phyloP scores from a whole-genome alignment of 2,797 vertebrate species.

The Aldrovandia affinis region DNA sequence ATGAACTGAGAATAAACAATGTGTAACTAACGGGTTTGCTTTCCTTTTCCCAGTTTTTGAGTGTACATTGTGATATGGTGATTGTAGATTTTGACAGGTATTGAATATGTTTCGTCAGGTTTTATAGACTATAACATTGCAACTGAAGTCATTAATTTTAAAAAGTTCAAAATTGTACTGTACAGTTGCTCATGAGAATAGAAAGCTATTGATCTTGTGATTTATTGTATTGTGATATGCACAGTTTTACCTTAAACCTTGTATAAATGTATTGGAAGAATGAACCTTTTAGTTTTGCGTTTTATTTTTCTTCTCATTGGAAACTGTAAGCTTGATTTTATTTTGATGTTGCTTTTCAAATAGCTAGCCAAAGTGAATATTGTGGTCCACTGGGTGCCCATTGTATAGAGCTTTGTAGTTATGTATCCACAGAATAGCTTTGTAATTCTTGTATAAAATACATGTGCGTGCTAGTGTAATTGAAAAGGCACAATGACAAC shows the following conservation, averaged over 20 bases:
- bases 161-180: background rate
- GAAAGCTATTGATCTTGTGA: background rate
- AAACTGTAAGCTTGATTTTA: background rate
- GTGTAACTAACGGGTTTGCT: background rate
- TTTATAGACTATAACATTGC: too few relatives aligned
- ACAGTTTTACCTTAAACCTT: background rate
- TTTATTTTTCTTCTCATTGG: background rate
- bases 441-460: background rate
- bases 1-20: background rate
- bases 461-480: background rate
- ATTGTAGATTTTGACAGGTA: background rate
- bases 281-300: background rate
- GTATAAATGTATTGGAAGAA: background rate
- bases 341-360: background rate
- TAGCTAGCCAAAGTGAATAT: background rate
- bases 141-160: too few relatives aligned
- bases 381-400: background rate
- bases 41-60: background rate
- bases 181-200: background rate
- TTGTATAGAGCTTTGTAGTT: background rate
- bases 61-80: background rate
- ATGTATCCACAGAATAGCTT: too few relatives aligned
- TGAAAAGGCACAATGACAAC: background rate
- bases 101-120: background rate
- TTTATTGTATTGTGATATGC: background rate